phyloP scores from a whole-genome alignment of 1,140 invertebrate species.

The Dysdera silvatica region DNA sequence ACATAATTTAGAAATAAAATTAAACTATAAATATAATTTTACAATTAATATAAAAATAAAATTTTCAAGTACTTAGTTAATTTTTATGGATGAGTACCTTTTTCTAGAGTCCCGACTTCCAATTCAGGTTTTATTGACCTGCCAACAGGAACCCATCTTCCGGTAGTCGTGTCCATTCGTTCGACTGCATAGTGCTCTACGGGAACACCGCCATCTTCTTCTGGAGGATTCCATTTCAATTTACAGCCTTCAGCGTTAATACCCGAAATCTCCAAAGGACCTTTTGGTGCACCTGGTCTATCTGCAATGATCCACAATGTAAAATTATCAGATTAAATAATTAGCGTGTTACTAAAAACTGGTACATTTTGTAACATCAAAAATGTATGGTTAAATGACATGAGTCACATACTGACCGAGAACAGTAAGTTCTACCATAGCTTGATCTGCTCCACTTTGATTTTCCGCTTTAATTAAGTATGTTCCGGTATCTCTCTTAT shows the following conservation, averaged over 20 bases:
- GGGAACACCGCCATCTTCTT: constrained; percentile 91
- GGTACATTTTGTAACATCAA: too few species aligned
- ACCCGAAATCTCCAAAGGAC: constrained; percentile 79
- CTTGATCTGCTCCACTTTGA: constrained; percentile 76
- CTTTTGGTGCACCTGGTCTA: constrained; percentile 79
- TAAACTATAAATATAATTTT: not conserved
- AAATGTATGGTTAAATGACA: too few species aligned
- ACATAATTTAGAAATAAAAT: not conserved
- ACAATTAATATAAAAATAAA: not conserved
- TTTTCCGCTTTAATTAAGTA: constrained; percentile 79
- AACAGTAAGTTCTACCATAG: constrained; percentile 83
- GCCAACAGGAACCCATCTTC: constrained; percentile 79
- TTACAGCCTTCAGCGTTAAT: constrained; percentile 86
- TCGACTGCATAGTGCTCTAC: constrained; percentile 92
- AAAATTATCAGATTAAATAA: not conserved
- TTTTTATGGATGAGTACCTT: constrained; percentile 55
- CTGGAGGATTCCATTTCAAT: constrained; percentile 80
- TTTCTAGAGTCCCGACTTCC: constrained; percentile 76
- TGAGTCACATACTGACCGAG: constrained; percentile 59
- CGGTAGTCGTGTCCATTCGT: constrained; percentile 85
- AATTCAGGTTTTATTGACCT: constrained; percentile 72
- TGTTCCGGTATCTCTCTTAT: constrained; percentile 72
- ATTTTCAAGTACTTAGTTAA: constrained; percentile 49
- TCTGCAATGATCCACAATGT: constrained; percentile 51
- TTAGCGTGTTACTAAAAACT: too few species aligned